Percentiles rank a stretch among this genome's conserved stretches.
phyloP scores from a whole-genome alignment of 2,888 invertebrate species.

The Drosophila neutralis region DNA sequence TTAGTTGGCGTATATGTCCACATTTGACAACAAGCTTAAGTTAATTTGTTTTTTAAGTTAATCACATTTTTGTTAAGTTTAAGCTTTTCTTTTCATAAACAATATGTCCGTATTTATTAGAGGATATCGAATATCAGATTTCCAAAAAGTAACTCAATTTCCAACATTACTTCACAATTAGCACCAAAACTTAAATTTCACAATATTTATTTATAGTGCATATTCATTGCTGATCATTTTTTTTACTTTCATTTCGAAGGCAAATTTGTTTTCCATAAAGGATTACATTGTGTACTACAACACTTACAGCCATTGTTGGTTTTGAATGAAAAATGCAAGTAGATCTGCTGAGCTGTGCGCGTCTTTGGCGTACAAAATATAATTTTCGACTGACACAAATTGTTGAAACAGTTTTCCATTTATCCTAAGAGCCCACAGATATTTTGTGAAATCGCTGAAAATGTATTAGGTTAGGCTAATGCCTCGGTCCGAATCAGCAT shows the following conservation, averaged over 20 bases:
- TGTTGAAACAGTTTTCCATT: slow-evolving; percentile 80
- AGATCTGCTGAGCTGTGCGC: slow-evolving; percentile 43
- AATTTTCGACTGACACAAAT: slow-evolving; percentile 82
- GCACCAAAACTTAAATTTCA: not conserved
- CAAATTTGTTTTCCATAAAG: slow-evolving; percentile 3
- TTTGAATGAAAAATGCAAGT: slow-evolving; percentile 45
- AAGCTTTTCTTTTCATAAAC: not conserved
- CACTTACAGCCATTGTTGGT: slow-evolving; percentile 81
- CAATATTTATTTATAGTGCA: not conserved
- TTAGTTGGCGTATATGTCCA: not conserved
- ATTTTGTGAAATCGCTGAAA: slow-evolving; percentile 65
- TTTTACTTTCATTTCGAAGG: not conserved
- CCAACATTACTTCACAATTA: not conserved
- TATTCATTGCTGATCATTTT: not conserved
- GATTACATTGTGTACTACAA: slow-evolving; percentile 2
- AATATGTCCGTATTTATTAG: not conserved
- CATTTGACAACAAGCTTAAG: not conserved
- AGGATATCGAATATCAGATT: not conserved
- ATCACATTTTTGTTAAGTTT: not conserved
- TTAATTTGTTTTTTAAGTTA: not conserved
- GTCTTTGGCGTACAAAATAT: slow-evolving; percentile 80
- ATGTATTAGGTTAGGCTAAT: slow-evolving; percentile 72
- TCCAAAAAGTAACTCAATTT: not conserved
- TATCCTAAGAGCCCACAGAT: slow-evolving; percentile 71
- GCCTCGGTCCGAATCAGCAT: slow-evolving; percentile 40